Percentiles rank a stretch among this genome's conserved stretches.
Conservation (phyloP, 1,140 invertebrate species). For the Heliothis virescens region DNA sequence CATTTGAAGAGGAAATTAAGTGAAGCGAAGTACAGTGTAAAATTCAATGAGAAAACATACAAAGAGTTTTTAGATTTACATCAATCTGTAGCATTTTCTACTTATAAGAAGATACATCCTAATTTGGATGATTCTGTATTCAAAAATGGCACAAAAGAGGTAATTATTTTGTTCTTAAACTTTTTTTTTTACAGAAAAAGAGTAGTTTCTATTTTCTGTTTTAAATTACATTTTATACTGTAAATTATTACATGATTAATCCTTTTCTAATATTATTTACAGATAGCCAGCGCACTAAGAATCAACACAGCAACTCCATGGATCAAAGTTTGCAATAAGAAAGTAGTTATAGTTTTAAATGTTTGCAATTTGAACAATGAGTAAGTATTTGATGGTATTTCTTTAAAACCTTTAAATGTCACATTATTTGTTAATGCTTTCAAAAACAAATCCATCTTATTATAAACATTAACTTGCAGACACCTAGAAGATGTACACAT, state of each 20-base stretch:
- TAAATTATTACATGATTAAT: no score
- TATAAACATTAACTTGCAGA: conserved; percentile 60
- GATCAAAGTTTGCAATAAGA: conserved; percentile 71
- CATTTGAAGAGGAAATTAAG: conserved; percentile 67
- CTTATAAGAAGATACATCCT: conserved; percentile 61
- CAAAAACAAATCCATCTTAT: neutral
- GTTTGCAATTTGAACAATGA: conserved; percentile 65
- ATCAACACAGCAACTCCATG: conserved; percentile 56
- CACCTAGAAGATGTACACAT: conserved; percentile 65
- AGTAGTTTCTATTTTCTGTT: neutral
- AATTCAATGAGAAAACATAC: conserved; percentile 67
- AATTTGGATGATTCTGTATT: conserved; percentile 59
- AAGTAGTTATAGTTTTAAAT: conserved; percentile 65
- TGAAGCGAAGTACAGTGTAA: conserved; percentile 68
- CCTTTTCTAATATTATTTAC: conserved; percentile 38
- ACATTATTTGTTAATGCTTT: neutral
- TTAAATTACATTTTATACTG: no score
- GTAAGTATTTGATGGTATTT: conserved; percentile 63
- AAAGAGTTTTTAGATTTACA: conserved; percentile 66
- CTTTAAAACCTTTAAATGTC: no score
- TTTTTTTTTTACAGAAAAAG: neutral
- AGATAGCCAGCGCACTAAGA: conserved; percentile 53
- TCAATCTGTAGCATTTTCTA: conserved; percentile 63
- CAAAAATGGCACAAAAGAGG: conserved; percentile 56
- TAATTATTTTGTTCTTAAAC: conserved; percentile 47